These are phyloP conservation scores for Perognathus longimembris DNA, from an alignment of 2,113 vertebrate species.

Conservation along the genomic window DNA sequence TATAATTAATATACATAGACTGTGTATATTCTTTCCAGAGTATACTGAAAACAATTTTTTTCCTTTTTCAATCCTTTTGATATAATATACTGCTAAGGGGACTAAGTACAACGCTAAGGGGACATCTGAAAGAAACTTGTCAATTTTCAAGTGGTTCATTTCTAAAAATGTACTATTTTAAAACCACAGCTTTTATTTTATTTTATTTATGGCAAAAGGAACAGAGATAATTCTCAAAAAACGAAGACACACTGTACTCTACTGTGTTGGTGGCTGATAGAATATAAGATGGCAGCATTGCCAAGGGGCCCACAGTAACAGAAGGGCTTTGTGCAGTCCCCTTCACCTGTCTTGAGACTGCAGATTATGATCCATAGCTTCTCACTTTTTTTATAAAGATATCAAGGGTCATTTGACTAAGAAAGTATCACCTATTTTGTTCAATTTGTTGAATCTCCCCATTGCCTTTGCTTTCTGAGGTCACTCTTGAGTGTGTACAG, in stretches of 20 bases:
- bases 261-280: neutral
- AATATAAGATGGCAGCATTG: neutral
- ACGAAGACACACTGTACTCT: neutral
- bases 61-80: neutral
- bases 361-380: neutral
- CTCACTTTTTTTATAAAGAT: constrained; percentile 35
- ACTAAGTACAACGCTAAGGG: neutral
- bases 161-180: neutral
- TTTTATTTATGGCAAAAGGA: neutral
- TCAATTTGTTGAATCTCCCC: neutral
- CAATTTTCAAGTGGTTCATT: neutral
- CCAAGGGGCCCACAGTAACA: neutral
- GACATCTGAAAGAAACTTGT: neutral
- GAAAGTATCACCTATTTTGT: neutral
- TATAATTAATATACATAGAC: too few species aligned
- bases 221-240: neutral
- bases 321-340: neutral
- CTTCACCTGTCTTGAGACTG: neutral
- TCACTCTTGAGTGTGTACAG: neutral
- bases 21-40: too few species aligned
- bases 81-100: too few species aligned
- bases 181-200: neutral
- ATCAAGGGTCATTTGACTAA: constrained; percentile 39
- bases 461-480: neutral
- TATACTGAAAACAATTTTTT: too few species aligned